Evolutionary conservation across 2,113 vertebrate genomes (phyloP).

Genomic region (Corythornis cristatus): DNA sequence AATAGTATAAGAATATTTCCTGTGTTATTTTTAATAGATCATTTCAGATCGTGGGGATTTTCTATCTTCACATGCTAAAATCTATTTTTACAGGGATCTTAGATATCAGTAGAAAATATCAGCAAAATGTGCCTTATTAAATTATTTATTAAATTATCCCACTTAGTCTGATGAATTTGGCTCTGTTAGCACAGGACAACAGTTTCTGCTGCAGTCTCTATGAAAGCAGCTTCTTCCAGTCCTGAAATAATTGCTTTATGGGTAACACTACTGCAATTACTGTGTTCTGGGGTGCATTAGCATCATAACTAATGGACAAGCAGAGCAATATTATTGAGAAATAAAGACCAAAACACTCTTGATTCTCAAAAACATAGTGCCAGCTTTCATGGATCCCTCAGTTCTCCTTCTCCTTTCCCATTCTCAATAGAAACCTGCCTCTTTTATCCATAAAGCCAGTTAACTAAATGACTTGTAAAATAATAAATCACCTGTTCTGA

Average conservation of each 20-base stretch:
- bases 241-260: background rate
- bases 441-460: conserved; percentile 65
- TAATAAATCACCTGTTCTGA: conserved; percentile 75
- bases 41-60: background rate
- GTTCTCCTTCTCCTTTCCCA: conserved; percentile 1
- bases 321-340: background rate
- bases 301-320: background rate
- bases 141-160: background rate
- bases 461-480: conserved; percentile 79
- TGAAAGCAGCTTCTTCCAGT: background rate
- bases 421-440: conserved; percentile 42
- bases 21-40: background rate
- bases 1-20: background rate
- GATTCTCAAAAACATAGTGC: background rate
- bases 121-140: background rate
- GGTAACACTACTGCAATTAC: background rate
- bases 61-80: background rate
- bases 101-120: background rate
- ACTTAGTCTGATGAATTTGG: background rate
- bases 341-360: background rate
- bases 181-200: background rate
- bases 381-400: conserved; percentile 12
- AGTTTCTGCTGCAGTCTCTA: background rate
- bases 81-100: background rate
- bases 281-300: background rate